Percentiles rank a stretch among this genome's conserved stretches.
Evolutionary conservation across 1,140 invertebrate species (phyloP).

Genomic region (Drosophila eugracilis): DNA sequence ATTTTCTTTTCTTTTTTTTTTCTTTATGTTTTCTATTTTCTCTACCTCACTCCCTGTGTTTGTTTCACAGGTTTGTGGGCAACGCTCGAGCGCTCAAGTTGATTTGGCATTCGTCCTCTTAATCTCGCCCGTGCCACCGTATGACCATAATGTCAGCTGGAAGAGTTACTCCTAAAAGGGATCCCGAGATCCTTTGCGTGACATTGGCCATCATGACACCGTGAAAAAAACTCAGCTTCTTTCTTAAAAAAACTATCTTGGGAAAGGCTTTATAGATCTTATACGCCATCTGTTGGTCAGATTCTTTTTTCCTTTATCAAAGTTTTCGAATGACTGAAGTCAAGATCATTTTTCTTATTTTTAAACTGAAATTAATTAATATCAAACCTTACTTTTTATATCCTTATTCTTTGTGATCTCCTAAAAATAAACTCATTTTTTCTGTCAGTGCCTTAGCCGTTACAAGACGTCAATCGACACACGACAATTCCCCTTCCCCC

Average conservation of each 20-base stretch:
- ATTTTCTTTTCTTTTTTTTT: constrained; percentile 3
- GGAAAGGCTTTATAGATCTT: too few species aligned
- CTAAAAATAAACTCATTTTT: neutral
- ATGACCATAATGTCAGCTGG: constrained; percentile 55
- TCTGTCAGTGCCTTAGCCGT: constrained; percentile 35
- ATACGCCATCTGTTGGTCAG: too few species aligned
- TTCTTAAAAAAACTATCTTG: too few species aligned
- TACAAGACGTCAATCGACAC: constrained; percentile 48
- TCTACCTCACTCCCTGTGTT: neutral
- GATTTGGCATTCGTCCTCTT: constrained; percentile 51
- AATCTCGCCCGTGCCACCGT: constrained; percentile 53
- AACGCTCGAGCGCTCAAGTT: constrained; percentile 71
- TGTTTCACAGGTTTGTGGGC: constrained; percentile 29
- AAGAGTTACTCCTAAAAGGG: constrained; percentile 33
- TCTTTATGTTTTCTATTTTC: constrained; percentile 1
- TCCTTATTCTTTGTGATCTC: too few species aligned
- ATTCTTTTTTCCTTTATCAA: too few species aligned
- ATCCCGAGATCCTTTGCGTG: constrained; percentile 5
- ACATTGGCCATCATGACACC: neutral
- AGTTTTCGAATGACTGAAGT: too few species aligned
- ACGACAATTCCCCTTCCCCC: constrained; percentile 22
- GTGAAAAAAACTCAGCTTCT: neutral
- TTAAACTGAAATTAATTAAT: too few species aligned
- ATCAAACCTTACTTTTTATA: too few species aligned
- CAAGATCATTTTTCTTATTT: too few species aligned